phyloP scores from a whole-genome alignment of 2,113 vertebrate species.

The Embiotoca jacksoni region DNA sequence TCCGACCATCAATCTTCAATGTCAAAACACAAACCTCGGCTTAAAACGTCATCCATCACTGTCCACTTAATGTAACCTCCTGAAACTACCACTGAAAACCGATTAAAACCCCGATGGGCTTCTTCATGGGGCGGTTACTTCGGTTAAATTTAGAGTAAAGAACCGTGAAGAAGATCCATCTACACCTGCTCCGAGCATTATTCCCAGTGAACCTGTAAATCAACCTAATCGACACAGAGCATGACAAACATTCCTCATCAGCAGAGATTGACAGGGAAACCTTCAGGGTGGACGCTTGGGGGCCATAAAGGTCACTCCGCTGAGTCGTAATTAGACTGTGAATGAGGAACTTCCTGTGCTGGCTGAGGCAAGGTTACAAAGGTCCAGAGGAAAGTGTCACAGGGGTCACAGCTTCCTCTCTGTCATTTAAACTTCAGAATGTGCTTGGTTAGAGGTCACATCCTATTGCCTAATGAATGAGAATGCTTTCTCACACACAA shows the following conservation, averaged over 20 bases:
- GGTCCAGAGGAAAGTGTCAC: slow-evolving; percentile 66
- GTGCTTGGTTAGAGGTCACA: slow-evolving; percentile 52
- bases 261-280: slow-evolving; percentile 36
- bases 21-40: slow-evolving; percentile 33
- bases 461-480: slow-evolving; percentile 54
- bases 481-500: slow-evolving; percentile 29
- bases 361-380: slow-evolving; percentile 55
- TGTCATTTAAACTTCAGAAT: slow-evolving; percentile 61
- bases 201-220: neutral
- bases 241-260: slow-evolving; percentile 31
- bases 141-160: neutral
- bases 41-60: slow-evolving; percentile 33
- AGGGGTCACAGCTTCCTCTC: slow-evolving; percentile 63
- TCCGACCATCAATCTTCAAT: slow-evolving; percentile 37
- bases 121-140: neutral
- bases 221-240: slow-evolving; percentile 3
- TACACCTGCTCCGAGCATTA: neutral
- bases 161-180: neutral
- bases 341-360: slow-evolving; percentile 74
- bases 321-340: slow-evolving; percentile 57
- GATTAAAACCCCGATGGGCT: neutral
- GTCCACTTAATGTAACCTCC: slow-evolving; percentile 14
- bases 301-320: slow-evolving; percentile 28
- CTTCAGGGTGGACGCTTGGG: slow-evolving; percentile 28
- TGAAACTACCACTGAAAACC: neutral